Evolutionary conservation across 2,797 vertebrate species (phyloP), one percentile per base, ranked within the genome.

Genomic region (Muscicapa striata): DNA sequence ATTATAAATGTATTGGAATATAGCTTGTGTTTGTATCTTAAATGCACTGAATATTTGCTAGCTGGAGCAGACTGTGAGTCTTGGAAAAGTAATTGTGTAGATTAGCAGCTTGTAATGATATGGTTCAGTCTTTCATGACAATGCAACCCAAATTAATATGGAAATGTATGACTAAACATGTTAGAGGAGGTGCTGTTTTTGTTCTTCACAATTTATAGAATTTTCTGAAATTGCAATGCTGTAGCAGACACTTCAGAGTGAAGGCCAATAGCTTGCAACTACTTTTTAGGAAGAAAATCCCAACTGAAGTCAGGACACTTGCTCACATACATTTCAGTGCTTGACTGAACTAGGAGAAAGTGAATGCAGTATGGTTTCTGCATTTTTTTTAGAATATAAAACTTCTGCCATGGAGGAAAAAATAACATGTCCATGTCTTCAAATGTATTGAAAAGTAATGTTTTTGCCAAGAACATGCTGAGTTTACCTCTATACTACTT

Each of bases 111-210:
- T 87, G 48, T 78, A 89, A 91, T 55, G 43, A 62, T 72, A 75
- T 41, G n/a, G 41, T 66, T 94, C 55, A 73, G 51, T 55, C 61
- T 94, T 89, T 84, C 43, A 78, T 38, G n/a, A n/a, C 81, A 80
- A 75, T 18, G 32, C 32, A 84, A 43, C n/a, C 45, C 66, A 49
- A 85, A 89, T 84, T 40, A 91, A 69, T 91, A 73, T 63, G 73
- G 84, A 93, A 94, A 94, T 85, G 7, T 86, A n/a, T 91, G 76
- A 87, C 73, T 81, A 75, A 92, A 40, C 73, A 57, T 15, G 10
- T 78, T 75, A 87, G 52, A 86, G 51, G 69, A 91, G 58, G 59
- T 73, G 34, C n/a, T 77, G 68, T 19, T 87, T 94, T 89, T 89
- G 57, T 91, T 94, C 73, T 86, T 36, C 23, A 80, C 87, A 79